A percentile compares a stretch with the other conserved stretches of the same genome.
phyloP scores from a whole-genome alignment of 2,797 vertebrate species.

The Chloroceryle inda region DNA sequence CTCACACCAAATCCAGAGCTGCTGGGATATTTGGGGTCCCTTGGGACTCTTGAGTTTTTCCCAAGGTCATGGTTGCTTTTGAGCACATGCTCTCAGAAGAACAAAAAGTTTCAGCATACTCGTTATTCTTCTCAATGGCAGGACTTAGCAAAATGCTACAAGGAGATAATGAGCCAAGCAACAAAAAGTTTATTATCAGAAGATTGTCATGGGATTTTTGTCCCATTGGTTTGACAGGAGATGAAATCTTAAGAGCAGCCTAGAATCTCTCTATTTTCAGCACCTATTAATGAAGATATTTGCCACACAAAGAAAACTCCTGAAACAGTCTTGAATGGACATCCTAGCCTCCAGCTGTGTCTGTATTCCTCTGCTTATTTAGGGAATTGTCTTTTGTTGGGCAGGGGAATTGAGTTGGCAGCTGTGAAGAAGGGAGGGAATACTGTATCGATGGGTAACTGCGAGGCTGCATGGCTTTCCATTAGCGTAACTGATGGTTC shows the following conservation, averaged over 20 bases:
- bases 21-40: neutral
- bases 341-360: neutral
- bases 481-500: neutral
- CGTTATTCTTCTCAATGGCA: neutral
- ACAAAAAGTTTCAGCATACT: neutral
- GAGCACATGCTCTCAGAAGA: neutral
- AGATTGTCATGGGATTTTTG: neutral
- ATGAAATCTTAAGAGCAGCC: neutral
- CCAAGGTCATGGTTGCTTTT: neutral
- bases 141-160: neutral
- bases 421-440: neutral
- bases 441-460: neutral
- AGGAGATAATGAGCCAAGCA: neutral
- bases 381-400: neutral
- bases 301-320: neutral
- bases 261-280: constrained; percentile 9
- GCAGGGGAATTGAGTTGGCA: neutral
- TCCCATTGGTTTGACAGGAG: neutral
- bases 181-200: neutral
- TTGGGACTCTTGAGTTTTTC: neutral
- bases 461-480: neutral
- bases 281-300: neutral
- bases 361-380: neutral
- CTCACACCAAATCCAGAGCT: neutral
- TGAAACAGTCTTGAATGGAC: neutral